Conservation (phyloP, 2,888 invertebrate species). For the Petrolisthes cinctipes region DNA sequence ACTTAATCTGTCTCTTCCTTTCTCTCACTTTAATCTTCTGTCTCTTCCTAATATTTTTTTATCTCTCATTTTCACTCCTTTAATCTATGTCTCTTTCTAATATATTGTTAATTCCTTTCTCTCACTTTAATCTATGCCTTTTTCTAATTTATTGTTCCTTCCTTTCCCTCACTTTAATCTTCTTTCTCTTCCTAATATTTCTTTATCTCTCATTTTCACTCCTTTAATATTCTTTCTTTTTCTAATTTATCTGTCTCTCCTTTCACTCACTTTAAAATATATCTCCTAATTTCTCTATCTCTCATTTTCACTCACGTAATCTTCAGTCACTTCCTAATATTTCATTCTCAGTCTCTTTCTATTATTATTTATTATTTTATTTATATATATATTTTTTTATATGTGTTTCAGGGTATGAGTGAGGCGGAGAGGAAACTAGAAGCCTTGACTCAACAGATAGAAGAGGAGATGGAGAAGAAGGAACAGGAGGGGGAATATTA, state of each 20-base stretch:
- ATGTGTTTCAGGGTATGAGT: slow-evolving; percentile 78
- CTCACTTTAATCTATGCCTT: neutral
- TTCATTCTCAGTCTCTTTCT: neutral
- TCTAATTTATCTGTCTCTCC: neutral
- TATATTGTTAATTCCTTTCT: neutral
- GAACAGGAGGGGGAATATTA: slow-evolving; percentile 97
- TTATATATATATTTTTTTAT: neutral
- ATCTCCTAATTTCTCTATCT: neutral
- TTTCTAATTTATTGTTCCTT: neutral
- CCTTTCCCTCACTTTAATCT: neutral
- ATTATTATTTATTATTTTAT: neutral
- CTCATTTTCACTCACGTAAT: neutral
- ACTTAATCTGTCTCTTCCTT: neutral
- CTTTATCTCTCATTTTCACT: too few relatives aligned
- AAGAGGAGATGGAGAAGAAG: slow-evolving; percentile 95
- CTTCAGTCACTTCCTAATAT: neutral
- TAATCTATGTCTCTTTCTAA: neutral
- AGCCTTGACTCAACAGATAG: slow-evolving; percentile 89
- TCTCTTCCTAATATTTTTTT: neutral
- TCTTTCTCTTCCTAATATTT: neutral
- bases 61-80: neutral
- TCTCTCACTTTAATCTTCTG: neutral
- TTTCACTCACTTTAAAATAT: neutral
- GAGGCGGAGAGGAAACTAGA: slow-evolving; percentile 95
- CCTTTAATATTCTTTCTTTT: neutral